Base-by-base conservation (phyloP, 2,888 invertebrate species). In the Timema podura region DNA sequence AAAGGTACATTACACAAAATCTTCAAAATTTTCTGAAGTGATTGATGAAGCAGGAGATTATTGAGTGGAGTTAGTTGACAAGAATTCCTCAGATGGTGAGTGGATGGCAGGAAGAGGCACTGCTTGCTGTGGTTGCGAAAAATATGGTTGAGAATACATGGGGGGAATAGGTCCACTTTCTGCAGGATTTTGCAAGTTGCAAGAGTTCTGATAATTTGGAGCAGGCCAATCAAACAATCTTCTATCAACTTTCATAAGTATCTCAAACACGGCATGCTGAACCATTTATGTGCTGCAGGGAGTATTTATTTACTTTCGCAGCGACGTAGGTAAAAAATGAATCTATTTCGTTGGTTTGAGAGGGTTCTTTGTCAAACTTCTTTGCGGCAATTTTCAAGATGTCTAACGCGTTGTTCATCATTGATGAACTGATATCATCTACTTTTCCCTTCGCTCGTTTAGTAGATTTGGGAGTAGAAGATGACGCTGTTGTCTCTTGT, bases 201-300 rank as follows among this genome's bases (percentile, higher is more conserved):
- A 54, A 15, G 46, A 46, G 48, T 65, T 9, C 65, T 65, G 45
- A 30, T 13, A 9, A 48, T 48, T 44, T 68, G 64, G 16, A 44
- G n/a, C 61, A 45, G 68, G 16, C 30, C 48, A 48, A 49, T 69
- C 69, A 65, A 44, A 54, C 6, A 48, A 11, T 46, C 65, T 48
- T 65, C 51, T 45, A 54, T 65, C 69, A 2, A 51, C 69, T 64
- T 69, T 65, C 49, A 65, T 64, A 10, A 49, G 54, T 51, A 65
- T 64, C 15, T 68, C 65, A 44, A 8, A 69, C 3, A 51, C n/a
- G 7, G 51, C 57, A 49, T 65, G 65, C 57, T 69, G 64, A 48
- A 69, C 54, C 1, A 1, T 45, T 64, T 65, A 16, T 49, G 0
- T 7, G 65, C 54, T 16, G 64, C 61, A 48, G 61, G 46, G 68